Percentiles rank a stretch among this genome's conserved stretches.
Conservation (phyloP, 2,113 vertebrate genomes). For the Melanerpes formicivorus region DNA sequence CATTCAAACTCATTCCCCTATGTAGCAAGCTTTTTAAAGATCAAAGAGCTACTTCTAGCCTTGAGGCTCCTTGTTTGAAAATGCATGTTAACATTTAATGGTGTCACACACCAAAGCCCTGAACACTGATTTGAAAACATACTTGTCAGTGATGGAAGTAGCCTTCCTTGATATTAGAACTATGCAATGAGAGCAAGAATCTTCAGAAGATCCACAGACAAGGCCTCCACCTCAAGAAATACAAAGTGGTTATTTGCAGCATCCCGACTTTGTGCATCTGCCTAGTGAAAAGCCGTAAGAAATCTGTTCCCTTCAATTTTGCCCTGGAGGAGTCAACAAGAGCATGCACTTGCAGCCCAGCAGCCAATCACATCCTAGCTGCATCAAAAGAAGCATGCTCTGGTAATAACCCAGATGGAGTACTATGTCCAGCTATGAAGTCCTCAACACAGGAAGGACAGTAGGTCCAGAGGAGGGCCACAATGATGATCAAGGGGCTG, state of each 20-base stretch:
- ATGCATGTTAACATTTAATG: slow-evolving; percentile 29
- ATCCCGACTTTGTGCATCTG: not conserved
- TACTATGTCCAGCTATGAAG: no score
- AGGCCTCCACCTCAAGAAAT: not conserved
- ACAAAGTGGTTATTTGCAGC: not conserved
- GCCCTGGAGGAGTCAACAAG: not conserved
- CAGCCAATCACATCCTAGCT: no score
- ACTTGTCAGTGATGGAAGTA: not conserved
- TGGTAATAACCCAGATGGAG: no score
- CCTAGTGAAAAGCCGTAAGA: not conserved
- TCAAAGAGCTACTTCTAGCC: slow-evolving; percentile 61
- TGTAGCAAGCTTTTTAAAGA: slow-evolving; percentile 57
- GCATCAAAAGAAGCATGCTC: no score
- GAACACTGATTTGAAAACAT: not conserved
- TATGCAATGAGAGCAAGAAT: not conserved
- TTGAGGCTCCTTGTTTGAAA: slow-evolving; percentile 51
- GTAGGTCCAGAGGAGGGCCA: no score
- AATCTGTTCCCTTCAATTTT: not conserved
- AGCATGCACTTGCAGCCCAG: no score
- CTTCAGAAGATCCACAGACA: not conserved
- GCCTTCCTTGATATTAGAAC: not conserved
- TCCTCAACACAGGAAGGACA: no score
- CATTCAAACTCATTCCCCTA: slow-evolving; percentile 17
- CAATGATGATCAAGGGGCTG: no score
- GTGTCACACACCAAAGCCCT: slow-evolving; percentile 23